phyloP scores from a whole-genome alignment of 2,888 invertebrate genomes.

The Pammene aurita region DNA sequence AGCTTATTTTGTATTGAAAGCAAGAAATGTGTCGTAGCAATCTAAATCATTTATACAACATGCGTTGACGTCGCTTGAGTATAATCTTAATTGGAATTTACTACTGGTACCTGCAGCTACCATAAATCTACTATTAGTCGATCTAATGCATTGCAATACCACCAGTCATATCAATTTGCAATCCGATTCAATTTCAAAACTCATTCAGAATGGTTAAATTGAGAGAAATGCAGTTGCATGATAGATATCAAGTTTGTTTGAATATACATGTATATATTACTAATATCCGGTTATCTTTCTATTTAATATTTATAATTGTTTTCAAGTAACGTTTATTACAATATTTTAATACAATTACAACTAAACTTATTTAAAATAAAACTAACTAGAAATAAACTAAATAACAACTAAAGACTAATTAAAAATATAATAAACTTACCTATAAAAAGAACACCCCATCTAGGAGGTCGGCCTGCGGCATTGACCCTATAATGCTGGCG shows the following conservation, averaged over 20 bases:
- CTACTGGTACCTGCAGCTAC: slow-evolving; percentile 34
- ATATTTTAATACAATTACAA: too few species aligned
- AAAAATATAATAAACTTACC: too few species aligned
- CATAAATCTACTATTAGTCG: slow-evolving; percentile 33
- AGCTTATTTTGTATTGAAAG: background rate
- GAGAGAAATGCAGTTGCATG: slow-evolving; percentile 12
- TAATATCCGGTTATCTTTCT: background rate
- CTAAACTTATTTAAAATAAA: too few species aligned
- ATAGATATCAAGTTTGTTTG: background rate
- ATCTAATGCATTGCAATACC: slow-evolving; percentile 28
- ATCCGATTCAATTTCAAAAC: slow-evolving; percentile 31
- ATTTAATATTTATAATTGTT: too few species aligned
- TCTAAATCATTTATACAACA: slow-evolving; percentile 16
- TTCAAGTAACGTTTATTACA: too few species aligned
- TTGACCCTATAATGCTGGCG: too few species aligned
- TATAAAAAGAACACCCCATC: too few species aligned
- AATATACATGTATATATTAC: background rate
- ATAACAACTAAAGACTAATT: too few species aligned
- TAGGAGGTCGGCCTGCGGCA: too few species aligned
- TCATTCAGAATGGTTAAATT: slow-evolving; percentile 12
- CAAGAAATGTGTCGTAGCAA: slow-evolving; percentile 12
- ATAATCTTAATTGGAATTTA: slow-evolving; percentile 34
- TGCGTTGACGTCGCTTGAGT: slow-evolving; percentile 11
- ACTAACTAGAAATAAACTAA: too few species aligned
- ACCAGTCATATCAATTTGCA: slow-evolving; percentile 36